Evolutionary conservation across 1,140 invertebrate genomes (phyloP), one percentile per base, ranked within the genome.

Genomic region (Centruroides sculpturatus): DNA sequence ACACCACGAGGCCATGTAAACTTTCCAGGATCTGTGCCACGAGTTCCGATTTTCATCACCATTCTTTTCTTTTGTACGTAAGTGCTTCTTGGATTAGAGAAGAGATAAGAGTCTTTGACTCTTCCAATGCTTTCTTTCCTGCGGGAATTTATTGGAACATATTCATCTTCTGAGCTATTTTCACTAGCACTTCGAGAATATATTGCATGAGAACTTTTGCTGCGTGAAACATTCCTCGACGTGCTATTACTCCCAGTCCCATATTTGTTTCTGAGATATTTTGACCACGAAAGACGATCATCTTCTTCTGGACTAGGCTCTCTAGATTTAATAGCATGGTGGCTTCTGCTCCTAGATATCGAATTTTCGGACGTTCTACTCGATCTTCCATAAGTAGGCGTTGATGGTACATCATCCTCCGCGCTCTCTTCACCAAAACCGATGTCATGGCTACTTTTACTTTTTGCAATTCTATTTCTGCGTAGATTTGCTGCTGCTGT

Each of bases 1-100:
- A 97, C 84, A 70, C 92, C 92, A 75, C 92, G 82, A 68, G 93
- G 93, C 92, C 92, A 97, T 55, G 91, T 96, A 78, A 98, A 96
- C 75, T 84, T 86, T 82, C 89, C 89, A 77, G 86, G 83, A 80
- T 92, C 91, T 83, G 89, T 92, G 81, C 93, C 93, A 82, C 92
- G 85, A 79, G 85, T 85, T 79, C 93, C 93, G 78, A 96, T 88
- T 68, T 88, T 87, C 75, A 92, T 88, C 80, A 89, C 85, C 81
- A 90, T 83, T 75, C 86, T 83, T 76, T 89, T 83, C 79, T 92
- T 92, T 36, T 69, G 64, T 50, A 64, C 60, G 54, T 70, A 68
- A 48, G 64, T 55, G 23, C 59, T 59, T 11, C 67, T 59, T 1
- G 63, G 63, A 8, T 57, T 23, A 46, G 57, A 59, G 49, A 63